These are phyloP conservation scores for Microdon myrmicae DNA, from an alignment of 2,888 invertebrate species.

Conservation along the genomic window DNA sequence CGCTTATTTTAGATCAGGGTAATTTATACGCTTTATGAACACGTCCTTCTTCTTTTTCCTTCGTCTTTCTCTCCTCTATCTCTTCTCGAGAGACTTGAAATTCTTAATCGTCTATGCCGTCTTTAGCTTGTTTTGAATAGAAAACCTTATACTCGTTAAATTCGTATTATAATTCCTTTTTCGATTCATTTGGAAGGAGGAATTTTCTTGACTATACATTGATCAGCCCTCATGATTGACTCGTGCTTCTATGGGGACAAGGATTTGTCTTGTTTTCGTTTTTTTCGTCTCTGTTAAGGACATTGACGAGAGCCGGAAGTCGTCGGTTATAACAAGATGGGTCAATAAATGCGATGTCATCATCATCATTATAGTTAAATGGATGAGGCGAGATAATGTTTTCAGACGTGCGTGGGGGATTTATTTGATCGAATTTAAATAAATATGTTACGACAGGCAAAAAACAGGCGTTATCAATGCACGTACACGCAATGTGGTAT, in stretches of 20 bases:
- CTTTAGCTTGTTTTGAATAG: constrained; percentile 45
- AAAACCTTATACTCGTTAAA: constrained; percentile 21
- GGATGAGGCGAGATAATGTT: too few relatives aligned
- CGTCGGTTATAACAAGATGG: constrained; percentile 66
- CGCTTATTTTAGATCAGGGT: constrained; percentile 27
- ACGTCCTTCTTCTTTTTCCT: background rate
- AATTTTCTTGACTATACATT: constrained; percentile 13
- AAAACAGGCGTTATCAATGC: constrained; percentile 20
- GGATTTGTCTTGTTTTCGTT: background rate
- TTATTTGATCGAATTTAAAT: too few relatives aligned
- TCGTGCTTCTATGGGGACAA: constrained; percentile 23
- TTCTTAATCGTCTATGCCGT: too few relatives aligned
- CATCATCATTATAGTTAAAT: constrained; percentile 60
- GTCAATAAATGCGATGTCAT: constrained; percentile 66
- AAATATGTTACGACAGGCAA: too few relatives aligned
- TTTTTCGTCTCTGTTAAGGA: constrained; percentile 54
- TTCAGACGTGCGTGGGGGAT: too few relatives aligned
- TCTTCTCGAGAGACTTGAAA: too few relatives aligned
- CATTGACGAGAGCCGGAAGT: constrained; percentile 65
- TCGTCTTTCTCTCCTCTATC: background rate
- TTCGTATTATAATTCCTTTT: constrained; percentile 6
- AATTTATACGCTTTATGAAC: constrained; percentile 1
- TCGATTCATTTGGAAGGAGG: constrained; percentile 16
- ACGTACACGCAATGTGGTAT: constrained; percentile 9
- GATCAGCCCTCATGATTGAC: constrained; percentile 3